phyloP scores from a whole-genome alignment of 2,888 invertebrate species.

The Cryptocheilus praepositus region DNA sequence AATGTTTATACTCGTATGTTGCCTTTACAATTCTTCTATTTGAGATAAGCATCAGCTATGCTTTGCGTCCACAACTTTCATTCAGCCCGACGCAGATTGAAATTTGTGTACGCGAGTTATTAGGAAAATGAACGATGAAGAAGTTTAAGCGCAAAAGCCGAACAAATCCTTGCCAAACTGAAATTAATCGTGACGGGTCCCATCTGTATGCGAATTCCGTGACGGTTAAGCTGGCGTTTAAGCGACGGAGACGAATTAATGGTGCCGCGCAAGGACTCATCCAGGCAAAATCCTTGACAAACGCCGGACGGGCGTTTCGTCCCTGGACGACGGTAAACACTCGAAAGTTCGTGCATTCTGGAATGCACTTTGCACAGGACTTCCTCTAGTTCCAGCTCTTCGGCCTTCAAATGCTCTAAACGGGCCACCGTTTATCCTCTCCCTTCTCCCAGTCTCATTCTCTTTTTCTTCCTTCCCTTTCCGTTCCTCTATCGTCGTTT shows the following conservation, averaged over 20 bases:
- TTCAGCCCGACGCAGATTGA: no score
- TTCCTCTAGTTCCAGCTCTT: background rate
- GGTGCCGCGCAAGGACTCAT: no score
- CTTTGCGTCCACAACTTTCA: no score
- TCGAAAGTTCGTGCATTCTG: conserved; percentile 26
- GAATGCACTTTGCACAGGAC: conserved; percentile 22
- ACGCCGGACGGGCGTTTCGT: background rate
- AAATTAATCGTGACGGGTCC: background rate
- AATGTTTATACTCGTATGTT: no score
- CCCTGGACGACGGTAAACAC: conserved; percentile 9
- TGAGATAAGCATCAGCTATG: no score
- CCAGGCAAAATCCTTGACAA: conserved; percentile 12
- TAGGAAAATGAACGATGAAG: background rate
- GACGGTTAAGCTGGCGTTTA: no score
- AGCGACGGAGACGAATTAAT: no score
- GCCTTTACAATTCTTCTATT: no score
- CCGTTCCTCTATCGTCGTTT: no score
- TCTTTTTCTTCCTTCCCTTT: background rate
- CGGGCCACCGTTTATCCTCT: background rate
- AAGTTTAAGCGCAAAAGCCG: background rate
- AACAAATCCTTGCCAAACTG: background rate
- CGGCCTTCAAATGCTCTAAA: conserved; percentile 23
- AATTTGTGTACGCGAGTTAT: no score
- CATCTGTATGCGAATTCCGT: no score
- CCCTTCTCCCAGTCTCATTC: background rate